Base-by-base conservation (phyloP, 2,113 vertebrate species). In the Charina bottae region DNA sequence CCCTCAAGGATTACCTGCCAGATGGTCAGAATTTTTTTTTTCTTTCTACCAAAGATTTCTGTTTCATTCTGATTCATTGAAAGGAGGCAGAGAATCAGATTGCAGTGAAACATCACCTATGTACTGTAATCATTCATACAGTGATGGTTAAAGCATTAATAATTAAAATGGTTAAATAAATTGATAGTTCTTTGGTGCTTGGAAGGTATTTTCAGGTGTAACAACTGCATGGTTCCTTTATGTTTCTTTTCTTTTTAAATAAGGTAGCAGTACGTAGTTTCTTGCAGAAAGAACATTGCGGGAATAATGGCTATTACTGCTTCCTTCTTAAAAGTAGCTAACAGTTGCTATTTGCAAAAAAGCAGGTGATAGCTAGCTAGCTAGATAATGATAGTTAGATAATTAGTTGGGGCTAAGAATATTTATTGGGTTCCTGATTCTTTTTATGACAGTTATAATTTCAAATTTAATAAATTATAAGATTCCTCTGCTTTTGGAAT, bases 1-100 rank as follows among this genome's bases (percentile, higher is more conserved):
- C 3, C 84, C 92, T 78, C 64, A 92, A 93, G 84, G 90, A 90
- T 96, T 94, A 95, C 90, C 56, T 96, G 94, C 90, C 90, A 90
- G 88, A 93, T 92, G 89, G 90, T 86, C 92, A 94, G 92, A 93
- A 92, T 93, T 94, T 94, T 93, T 84, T 94, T 92, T 49, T 49
- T 49, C 6, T n/a, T 72, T 42, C 72, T 6, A 78, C 72, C 72
- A 42, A 78, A 78, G 72, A 78, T 42, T 78, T 42, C 33, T 42
- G 17, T 59, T 28, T 92, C 93, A n/a, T 91, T 91, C 37, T 87
- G 93, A 93, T 85, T 84, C 91, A 58, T 83, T 68, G 54, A 21
- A 87, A 15, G 23, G n/a, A 26, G 28, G 15, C 2, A 85, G 21
- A 58, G 92, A 90, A 87, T 60, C 33, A 54, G 55, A 28, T 68